phyloP scores from a whole-genome alignment of 1,140 invertebrate species.

The Scaptomyza hsui region DNA sequence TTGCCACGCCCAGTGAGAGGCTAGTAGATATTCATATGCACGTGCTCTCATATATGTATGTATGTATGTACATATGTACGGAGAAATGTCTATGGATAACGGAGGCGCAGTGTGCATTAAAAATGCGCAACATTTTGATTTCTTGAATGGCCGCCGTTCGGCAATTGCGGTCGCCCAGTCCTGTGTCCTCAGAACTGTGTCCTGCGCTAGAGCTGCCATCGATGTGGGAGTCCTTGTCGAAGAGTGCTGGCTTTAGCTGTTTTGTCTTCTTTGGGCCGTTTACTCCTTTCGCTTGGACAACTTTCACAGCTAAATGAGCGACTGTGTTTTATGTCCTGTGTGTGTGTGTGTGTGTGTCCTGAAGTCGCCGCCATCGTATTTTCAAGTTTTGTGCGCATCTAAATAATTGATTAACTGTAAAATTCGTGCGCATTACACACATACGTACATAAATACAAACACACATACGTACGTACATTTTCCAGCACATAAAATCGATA shows the following conservation, averaged over 20 bases:
- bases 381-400: conserved; percentile 80
- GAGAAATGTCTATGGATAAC: not conserved
- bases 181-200: not conserved
- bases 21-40: not conserved
- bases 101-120: conserved; percentile 45
- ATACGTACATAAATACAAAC: conserved; percentile 32
- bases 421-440: conserved; percentile 65
- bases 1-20: not conserved
- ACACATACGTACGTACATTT: conserved; percentile 7
- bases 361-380: conserved; percentile 32
- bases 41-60: not conserved
- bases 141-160: conserved; percentile 59
- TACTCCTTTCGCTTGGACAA: conserved; percentile 42
- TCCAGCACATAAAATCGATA: conserved; percentile 67
- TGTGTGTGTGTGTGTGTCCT: not conserved
- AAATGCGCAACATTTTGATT: conserved; percentile 77
- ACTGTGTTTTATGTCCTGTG: conserved; percentile 2
- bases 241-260: conserved; percentile 5
- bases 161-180: conserved; percentile 50
- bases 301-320: conserved; percentile 36
- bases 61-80: not conserved
- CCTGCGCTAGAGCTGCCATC: not conserved
- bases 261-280: not conserved
- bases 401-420: conserved; percentile 80
- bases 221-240: not conserved